Percentiles rank a stretch among this genome's conserved stretches.
Conservation (phyloP, 2,113 vertebrate species). For the Aegotheles bennettii region DNA sequence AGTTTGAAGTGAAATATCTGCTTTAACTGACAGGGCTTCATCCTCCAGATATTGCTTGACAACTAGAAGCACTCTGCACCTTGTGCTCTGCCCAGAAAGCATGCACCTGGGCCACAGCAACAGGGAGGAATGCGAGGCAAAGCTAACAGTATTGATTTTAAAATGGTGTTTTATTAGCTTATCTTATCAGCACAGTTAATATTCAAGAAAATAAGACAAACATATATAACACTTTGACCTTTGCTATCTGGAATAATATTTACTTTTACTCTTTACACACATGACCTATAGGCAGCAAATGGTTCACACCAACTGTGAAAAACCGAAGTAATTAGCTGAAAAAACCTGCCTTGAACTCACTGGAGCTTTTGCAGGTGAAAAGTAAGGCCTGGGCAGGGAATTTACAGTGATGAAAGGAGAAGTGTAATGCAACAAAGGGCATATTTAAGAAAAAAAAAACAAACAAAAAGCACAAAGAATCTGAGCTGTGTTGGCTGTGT, state of each 20-base stretch:
- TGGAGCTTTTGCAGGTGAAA: background rate
- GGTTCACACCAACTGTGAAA: background rate
- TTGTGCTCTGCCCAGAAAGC: background rate
- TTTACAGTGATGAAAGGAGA: background rate
- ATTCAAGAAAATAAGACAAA: slow-evolving; percentile 57
- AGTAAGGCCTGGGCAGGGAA: background rate
- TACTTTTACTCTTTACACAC: slow-evolving; percentile 44
- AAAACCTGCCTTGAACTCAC: background rate
- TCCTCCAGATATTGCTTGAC: background rate
- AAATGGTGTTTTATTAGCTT: slow-evolving; percentile 55
- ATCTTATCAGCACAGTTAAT: slow-evolving; percentile 61
- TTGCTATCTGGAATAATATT: slow-evolving; percentile 58
- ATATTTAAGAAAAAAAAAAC: background rate
- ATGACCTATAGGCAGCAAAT: background rate
- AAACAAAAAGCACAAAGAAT: background rate
- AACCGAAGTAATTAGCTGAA: background rate
- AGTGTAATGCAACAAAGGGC: background rate
- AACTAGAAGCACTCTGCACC: background rate
- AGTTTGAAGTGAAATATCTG: background rate
- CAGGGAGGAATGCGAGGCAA: slow-evolving; percentile 6
- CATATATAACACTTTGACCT: slow-evolving; percentile 42
- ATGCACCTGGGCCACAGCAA: background rate
- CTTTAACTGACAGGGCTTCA: background rate
- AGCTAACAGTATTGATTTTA: slow-evolving; percentile 52
- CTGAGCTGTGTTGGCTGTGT: background rate